Conservation (phyloP, 2,113 vertebrate species). For the Aplodontia rufa region DNA sequence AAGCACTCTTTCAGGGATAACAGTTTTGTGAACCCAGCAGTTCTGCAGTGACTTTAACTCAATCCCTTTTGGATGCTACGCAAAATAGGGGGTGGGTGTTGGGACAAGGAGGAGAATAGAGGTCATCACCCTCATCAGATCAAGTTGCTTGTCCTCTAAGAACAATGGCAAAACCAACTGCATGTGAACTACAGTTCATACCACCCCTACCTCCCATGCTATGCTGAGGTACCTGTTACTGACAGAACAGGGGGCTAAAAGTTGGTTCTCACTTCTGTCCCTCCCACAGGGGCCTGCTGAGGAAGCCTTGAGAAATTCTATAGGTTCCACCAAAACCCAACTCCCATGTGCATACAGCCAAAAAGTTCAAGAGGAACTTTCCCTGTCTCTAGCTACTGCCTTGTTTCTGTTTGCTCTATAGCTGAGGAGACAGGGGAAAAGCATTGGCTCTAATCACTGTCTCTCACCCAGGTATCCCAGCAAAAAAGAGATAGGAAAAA, state of each 20-base stretch:
- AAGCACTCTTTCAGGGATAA: background rate
- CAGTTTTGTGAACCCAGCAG: background rate
- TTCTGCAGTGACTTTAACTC: background rate
- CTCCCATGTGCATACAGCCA: too few relatives aligned
- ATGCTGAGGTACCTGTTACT: background rate
- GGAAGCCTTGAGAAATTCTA: too few relatives aligned
- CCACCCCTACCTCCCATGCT: background rate
- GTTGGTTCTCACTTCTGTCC: too few relatives aligned
- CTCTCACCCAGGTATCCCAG: background rate
- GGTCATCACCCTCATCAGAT: too few relatives aligned
- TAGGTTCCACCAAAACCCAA: background rate
- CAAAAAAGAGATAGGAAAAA: background rate
- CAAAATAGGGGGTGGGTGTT: background rate
- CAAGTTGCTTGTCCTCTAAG: background rate
- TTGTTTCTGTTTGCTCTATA: background rate
- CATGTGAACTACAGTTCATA: background rate
- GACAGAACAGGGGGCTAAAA: background rate
- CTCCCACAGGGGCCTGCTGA: background rate
- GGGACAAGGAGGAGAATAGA: background rate
- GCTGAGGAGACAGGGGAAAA: background rate
- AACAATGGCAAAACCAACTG: background rate
- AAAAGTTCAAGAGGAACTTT: background rate
- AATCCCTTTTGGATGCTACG: background rate
- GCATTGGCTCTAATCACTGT: too few relatives aligned
- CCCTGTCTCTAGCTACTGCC: background rate